Evolutionary conservation across 2,888 invertebrate species (phyloP).

Genomic region (Erebia palarica): DNA sequence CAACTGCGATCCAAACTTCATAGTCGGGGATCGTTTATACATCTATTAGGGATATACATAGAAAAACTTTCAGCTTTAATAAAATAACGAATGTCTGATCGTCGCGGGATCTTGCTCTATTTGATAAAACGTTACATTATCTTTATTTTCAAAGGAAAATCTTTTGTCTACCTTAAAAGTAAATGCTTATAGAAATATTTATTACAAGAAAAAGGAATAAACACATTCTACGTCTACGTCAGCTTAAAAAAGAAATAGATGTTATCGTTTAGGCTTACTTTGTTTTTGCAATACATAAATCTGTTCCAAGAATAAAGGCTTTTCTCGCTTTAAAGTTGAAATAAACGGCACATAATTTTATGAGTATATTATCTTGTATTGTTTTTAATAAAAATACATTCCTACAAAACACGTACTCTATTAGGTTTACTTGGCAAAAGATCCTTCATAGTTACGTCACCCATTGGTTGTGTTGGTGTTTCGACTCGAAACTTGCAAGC

Average conservation of each 20-base stretch:
- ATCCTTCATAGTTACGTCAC: too few relatives aligned
- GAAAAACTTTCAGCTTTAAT: too few relatives aligned
- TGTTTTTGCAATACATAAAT: constrained; percentile 13
- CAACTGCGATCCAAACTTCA: too few relatives aligned
- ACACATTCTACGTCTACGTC: constrained; percentile 11
- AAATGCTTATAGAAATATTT: constrained; percentile 10
- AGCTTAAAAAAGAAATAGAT: constrained; percentile 16
- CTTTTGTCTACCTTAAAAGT: constrained; percentile 6
- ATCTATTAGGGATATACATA: too few relatives aligned
- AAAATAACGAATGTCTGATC: too few relatives aligned
- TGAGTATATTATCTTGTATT: not conserved
- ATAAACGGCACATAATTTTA: not conserved
- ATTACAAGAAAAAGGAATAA: constrained; percentile 6
- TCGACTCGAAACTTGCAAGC: too few relatives aligned
- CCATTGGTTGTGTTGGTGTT: too few relatives aligned
- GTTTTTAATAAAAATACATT: too few relatives aligned
- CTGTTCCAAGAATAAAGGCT: not conserved
- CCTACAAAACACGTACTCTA: too few relatives aligned
- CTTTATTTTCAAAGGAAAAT: not conserved
- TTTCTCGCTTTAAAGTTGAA: not conserved
- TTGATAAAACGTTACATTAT: not conserved
- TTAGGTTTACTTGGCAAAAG: too few relatives aligned
- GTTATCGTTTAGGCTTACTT: constrained; percentile 14
- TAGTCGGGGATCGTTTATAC: too few relatives aligned
- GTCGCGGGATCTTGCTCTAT: too few relatives aligned